Percentiles rank a stretch among this genome's conserved stretches.
Conservation (phyloP, 1,140 invertebrate species). For the Drosophila tropicalis region DNA sequence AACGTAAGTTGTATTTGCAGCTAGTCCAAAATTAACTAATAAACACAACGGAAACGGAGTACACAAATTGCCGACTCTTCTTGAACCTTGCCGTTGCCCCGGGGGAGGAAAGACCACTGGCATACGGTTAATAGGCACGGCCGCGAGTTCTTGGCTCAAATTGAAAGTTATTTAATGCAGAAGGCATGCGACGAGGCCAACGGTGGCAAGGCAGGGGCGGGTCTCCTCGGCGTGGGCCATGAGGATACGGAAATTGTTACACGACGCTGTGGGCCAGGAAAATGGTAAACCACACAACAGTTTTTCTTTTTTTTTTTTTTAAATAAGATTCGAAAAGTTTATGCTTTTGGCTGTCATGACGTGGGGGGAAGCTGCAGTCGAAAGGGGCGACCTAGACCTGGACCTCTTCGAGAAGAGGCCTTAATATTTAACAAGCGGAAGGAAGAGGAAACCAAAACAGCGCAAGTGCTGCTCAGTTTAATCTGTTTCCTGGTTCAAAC, state of each 20-base stretch:
- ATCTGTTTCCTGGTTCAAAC: constrained; percentile 61
- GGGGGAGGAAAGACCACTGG: constrained; percentile 31
- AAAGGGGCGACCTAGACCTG: constrained; percentile 16
- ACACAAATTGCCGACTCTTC: constrained; percentile 61
- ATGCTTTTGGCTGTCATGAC: constrained; percentile 69
- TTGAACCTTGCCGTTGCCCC: constrained; percentile 31
- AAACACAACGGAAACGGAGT: constrained; percentile 51
- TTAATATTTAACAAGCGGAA: constrained; percentile 66
- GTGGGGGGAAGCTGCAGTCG: constrained; percentile 55
- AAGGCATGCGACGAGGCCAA: constrained; percentile 24
- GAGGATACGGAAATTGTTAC: constrained; percentile 70
- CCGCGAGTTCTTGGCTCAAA: constrained; percentile 68
- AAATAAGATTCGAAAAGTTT: constrained; percentile 79
- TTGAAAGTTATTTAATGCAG: constrained; percentile 78
- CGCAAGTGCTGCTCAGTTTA: constrained; percentile 72
- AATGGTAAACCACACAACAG: constrained; percentile 47
- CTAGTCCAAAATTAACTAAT: constrained; percentile 59
- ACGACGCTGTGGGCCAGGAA: constrained; percentile 51
- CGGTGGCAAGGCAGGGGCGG: constrained; percentile 13
- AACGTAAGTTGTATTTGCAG: constrained; percentile 55
- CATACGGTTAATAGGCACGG: constrained; percentile 63
- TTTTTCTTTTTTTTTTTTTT: constrained; percentile 44
- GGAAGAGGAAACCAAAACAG: constrained; percentile 64
- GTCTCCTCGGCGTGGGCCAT: constrained; percentile 34
- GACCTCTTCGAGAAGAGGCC: constrained; percentile 43